These are phyloP conservation scores for Nerophis ophidion DNA, from an alignment of 2,113 vertebrate species.

Conservation along the genomic window DNA sequence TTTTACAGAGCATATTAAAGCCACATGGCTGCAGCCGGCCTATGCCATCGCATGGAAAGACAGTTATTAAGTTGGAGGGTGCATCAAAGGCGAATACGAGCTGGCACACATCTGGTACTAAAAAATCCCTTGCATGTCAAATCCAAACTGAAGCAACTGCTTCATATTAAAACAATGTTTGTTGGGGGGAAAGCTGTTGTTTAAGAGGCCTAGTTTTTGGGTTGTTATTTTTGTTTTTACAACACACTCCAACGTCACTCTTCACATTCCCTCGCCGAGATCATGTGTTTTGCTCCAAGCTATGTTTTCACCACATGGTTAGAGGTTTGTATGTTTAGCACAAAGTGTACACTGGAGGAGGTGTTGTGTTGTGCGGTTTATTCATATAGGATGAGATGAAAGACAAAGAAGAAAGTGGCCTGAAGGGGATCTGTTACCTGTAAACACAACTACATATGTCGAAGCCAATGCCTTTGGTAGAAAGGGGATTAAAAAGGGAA, in stretches of 20 bases:
- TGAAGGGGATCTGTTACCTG: constrained; percentile 4
- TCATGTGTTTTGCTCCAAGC: constrained; percentile 18
- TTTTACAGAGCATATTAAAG: constrained; percentile 1
- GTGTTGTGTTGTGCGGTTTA: not conserved
- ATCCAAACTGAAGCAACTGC: constrained; percentile 29
- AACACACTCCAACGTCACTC: not conserved
- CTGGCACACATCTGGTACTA: constrained; percentile 46
- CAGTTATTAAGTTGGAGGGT: constrained; percentile 6
- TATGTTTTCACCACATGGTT: constrained; percentile 17
- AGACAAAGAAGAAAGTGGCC: constrained; percentile 5
- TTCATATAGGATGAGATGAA: not conserved
- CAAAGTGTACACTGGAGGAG: not conserved
- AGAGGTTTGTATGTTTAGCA: constrained; percentile 2
- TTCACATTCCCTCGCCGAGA: not conserved
- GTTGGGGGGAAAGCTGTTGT: constrained; percentile 6
- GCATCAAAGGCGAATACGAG: constrained; percentile 42
- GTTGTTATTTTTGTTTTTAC: not conserved
- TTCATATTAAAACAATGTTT: constrained; percentile 17
- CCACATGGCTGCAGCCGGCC: constrained; percentile 33
- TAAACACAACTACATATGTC: constrained; percentile 1
- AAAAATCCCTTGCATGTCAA: constrained; percentile 7
- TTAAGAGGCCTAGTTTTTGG: constrained; percentile 13
- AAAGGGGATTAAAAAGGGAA: not conserved
- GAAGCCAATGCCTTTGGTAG: not conserved
- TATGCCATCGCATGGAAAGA: constrained; percentile 30